Evolutionary conservation across 2,888 invertebrate species (phyloP), one percentile per base, ranked within the genome.

Genomic region (Hypolimnas misippus): DNA sequence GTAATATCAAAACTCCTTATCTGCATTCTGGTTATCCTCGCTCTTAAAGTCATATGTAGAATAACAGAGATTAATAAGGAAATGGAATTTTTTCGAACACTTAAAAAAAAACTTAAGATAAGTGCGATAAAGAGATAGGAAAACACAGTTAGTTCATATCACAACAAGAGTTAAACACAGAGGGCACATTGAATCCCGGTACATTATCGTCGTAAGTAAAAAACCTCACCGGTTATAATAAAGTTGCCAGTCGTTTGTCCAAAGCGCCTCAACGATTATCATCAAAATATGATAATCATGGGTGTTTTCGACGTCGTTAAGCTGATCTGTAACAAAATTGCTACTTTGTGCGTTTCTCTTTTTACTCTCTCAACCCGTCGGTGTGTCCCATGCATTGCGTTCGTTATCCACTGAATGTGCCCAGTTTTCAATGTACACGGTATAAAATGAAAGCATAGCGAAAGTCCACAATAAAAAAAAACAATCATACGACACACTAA

Each of bases 261-360:
- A 86, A 86, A 87, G 86, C 89, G 87, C 88, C 89, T 84, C 87
- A 86, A 81, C 78, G 82, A 88, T 83, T 88, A 91, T 85, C 90
- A 92, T 92, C 92, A 92, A 91, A 92, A 91, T 89, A 92, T 92
- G 88, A 92, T 92, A 87, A 92, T 90, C 92, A 92, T 92, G 72
- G 92, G 92, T 85, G 92, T 92, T 92, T 92, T 92, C 89, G 92
- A 92, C 84, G 92, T 92, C 83, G 92, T 86, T 87, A 92, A 87
- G 89, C 89, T 92, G 91, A 92, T 90, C 92, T 92, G 92, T 81
- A 92, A 92, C 91, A 92, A 87, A 91, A 92, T 88, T 77, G 78
- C 86, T 87, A 82, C 83, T 81, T 89, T 91, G 84, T 90, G 92
- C 92, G 90, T 87, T 89, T 86, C 86, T 80, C 65, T 79, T 82